Percentiles rank a stretch among this genome's conserved stretches.
Conservation (phyloP, 2,113 vertebrate species). For the Morone saxatilis region DNA sequence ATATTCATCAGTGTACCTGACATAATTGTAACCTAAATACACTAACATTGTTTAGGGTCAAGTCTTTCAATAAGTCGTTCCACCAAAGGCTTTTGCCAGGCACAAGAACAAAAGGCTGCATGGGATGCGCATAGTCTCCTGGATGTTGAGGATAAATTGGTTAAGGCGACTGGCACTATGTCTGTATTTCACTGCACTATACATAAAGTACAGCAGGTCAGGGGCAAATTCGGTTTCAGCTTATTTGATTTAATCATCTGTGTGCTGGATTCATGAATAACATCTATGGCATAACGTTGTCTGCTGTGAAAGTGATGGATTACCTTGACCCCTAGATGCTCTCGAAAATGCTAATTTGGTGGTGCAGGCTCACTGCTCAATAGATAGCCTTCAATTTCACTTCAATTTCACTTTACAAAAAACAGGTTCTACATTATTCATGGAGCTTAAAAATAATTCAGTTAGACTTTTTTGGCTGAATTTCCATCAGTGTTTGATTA, state of each 20-base stretch:
- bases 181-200: constrained; percentile 47
- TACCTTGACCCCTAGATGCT: constrained; percentile 79
- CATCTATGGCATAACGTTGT: constrained; percentile 65
- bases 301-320: constrained; percentile 81
- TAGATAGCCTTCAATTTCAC: constrained; percentile 72
- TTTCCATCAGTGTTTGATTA: constrained; percentile 75
- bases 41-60: neutral
- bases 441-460: constrained; percentile 74
- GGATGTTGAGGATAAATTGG: constrained; percentile 33
- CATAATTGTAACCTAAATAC: constrained; percentile 12
- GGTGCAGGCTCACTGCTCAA: constrained; percentile 62
- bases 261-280: constrained; percentile 76
- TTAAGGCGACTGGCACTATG: constrained; percentile 6
- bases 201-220: constrained; percentile 55
- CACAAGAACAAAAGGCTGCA: constrained; percentile 37
- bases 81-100: neutral
- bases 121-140: constrained; percentile 3
- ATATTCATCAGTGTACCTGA: neutral
- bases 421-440: constrained; percentile 76
- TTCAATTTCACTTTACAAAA: constrained; percentile 70
- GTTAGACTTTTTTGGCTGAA: constrained; percentile 58
- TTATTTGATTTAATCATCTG: constrained; percentile 70
- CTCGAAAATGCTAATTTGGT: constrained; percentile 79
- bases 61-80: neutral
- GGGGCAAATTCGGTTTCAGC: constrained; percentile 63